Percentiles rank a stretch among this genome's conserved stretches.
Conservation (phyloP, 1,140 invertebrate species). For the Contarinia nasturtii region DNA sequence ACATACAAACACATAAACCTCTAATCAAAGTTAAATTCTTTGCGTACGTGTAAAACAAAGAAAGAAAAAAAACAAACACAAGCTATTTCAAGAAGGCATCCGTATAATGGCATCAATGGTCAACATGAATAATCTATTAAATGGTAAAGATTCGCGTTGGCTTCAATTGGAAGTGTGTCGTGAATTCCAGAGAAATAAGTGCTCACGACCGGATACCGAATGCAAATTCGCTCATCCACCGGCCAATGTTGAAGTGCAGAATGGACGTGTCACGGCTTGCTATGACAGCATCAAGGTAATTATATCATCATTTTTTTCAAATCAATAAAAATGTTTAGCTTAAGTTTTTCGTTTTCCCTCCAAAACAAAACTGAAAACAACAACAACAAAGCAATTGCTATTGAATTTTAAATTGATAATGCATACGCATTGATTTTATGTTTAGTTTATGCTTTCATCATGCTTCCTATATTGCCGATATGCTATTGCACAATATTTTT, state of each 20-base stretch:
- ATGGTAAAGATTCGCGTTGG: conserved; percentile 99
- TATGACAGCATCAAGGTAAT: conserved; percentile 99
- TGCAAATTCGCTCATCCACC: conserved; percentile 99
- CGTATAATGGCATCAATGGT: conserved; percentile 73
- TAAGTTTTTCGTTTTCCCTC: too few relatives aligned
- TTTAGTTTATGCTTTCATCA: too few relatives aligned
- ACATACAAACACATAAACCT: background rate
- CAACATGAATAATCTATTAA: conserved; percentile 90
- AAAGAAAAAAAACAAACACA: conserved; percentile 4
- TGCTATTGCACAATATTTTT: too few relatives aligned
- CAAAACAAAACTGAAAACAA: too few relatives aligned
- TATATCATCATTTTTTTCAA: too few relatives aligned
- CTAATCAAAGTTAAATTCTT: too few relatives aligned
- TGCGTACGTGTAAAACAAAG: conserved; percentile 4
- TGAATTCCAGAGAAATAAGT: conserved; percentile 99
- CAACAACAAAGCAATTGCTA: too few relatives aligned
- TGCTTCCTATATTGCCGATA: too few relatives aligned
- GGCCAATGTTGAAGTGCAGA: conserved; percentile 97
- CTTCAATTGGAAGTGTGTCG: conserved; percentile 98
- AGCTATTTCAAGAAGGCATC: background rate
- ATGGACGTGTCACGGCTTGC: conserved; percentile 97
- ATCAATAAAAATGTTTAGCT: too few relatives aligned
- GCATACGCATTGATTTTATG: too few relatives aligned
- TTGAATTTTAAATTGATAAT: too few relatives aligned
- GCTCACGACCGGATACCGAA: conserved; percentile 93